These are phyloP conservation scores for Hypomecis atomaria DNA, from an alignment of 2,888 invertebrate genomes.

Conservation along the genomic window DNA sequence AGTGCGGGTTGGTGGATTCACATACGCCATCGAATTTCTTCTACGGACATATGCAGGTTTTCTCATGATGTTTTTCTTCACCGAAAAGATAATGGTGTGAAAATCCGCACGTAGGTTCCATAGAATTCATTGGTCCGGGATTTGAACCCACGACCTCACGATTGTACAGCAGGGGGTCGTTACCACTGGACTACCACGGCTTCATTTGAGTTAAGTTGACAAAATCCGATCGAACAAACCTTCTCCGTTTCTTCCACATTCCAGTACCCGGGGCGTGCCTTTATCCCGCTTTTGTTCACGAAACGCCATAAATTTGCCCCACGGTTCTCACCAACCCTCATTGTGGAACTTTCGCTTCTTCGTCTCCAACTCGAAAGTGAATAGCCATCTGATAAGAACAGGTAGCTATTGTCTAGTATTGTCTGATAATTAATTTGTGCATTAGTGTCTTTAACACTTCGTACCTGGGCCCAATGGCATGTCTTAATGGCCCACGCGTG, in stretches of 20 bases:
- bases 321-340: slow-evolving; percentile 37
- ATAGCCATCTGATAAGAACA: slow-evolving; percentile 61
- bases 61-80: no score
- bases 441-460: slow-evolving; percentile 68
- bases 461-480: slow-evolving; percentile 45
- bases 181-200: background rate
- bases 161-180: no score
- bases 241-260: slow-evolving; percentile 8
- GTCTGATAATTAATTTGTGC: slow-evolving; percentile 77
- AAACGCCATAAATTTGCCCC: slow-evolving; percentile 29
- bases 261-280: slow-evolving; percentile 24
- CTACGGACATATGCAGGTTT: no score
- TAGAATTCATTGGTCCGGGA: no score
- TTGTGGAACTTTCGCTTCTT: slow-evolving; percentile 55
- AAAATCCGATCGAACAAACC: slow-evolving; percentile 10
- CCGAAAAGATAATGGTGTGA: no score
- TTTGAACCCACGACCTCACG: no score
- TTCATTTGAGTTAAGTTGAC: background rate
- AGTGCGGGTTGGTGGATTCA: no score
- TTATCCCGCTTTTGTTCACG: slow-evolving; percentile 29
- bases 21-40: no score
- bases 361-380: slow-evolving; percentile 55
- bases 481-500: slow-evolving; percentile 47
- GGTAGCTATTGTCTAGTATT: slow-evolving; percentile 57
- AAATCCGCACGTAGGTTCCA: no score